Evolutionary conservation across 23 tunicate species (phyloP), one percentile per base, ranked within the genome.

Genomic region (Oikopleura vanhoeffeni): DNA sequence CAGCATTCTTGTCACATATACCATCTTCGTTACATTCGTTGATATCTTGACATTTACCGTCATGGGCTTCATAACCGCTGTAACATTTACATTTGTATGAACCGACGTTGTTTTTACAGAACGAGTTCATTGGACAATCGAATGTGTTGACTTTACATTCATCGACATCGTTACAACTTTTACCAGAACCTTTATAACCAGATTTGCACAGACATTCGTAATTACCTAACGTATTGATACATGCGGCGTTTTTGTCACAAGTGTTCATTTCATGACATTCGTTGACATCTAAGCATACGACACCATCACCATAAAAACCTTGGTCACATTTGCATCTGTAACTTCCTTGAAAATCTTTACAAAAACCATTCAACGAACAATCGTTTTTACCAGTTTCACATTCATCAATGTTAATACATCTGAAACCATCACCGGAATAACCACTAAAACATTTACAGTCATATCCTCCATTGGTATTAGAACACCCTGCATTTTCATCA

Each of bases 211-310:
- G 0, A 82, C 90, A 88, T 2, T 40, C n/a, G 40, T 76, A 85
- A 30, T 84, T 39, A 41, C 90, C 90, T 41, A 13, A 2, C n/a
- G 85, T 85, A 64, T 88, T 85, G 30, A 41, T 40, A 57, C 90
- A 88, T 38, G 24, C 39, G 1, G 87, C 90, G 57, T 88, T 76
- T 0, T 85, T 76, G 64, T 86, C 83, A 41, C 87, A 86, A 35
- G 76, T 83, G 67, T 84, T 84, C 35, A 84, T 34, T n/a, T 42
- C 85, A n/a, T 18, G 27, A 32, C 79, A 71, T 30, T 71, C 79
- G 79, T 71, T 71, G 38, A 71, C 35, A 32, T 71, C 35, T 33
- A 18, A 18, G 32, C 79, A 71, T 18, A 71, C 32, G 2, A 13
- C 35, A 30, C 79, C 79, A 32, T 30, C 35, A 2, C 79, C 79